These are phyloP conservation scores for Bombylius major DNA, from an alignment of 2,888 invertebrate genomes.

Conservation along the genomic window DNA sequence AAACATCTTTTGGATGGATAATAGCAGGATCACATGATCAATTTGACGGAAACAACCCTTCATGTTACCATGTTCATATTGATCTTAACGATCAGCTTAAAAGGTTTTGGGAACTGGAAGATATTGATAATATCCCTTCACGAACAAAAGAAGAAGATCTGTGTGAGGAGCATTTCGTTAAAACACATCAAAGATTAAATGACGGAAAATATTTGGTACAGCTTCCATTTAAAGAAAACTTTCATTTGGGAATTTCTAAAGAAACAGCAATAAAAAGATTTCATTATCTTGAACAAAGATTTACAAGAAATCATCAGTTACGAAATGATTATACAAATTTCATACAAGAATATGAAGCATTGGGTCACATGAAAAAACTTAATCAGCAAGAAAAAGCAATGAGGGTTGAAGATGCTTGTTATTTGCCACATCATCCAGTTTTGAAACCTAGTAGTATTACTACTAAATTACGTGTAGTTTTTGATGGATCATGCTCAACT, in stretches of 20 bases:
- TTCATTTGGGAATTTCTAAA: not conserved
- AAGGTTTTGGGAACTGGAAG: not conserved
- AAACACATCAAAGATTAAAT: not conserved
- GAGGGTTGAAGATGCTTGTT: not conserved
- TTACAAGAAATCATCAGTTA: not conserved
- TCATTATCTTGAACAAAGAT: not conserved
- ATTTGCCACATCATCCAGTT: constrained; percentile 4
- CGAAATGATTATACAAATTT: constrained; percentile 11
- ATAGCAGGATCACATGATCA: not conserved
- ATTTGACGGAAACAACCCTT: not conserved
- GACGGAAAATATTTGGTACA: not conserved
- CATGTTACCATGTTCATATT: not conserved
- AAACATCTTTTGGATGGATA: not conserved
- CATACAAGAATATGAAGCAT: constrained; percentile 14
- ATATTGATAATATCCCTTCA: not conserved
- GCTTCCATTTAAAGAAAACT: not conserved
- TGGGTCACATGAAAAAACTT: constrained; percentile 15
- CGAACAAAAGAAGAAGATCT: not conserved
- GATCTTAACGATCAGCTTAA: too few relatives aligned
- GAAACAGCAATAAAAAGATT: not conserved
- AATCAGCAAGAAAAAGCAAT: not conserved
- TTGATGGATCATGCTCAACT: constrained; percentile 1
- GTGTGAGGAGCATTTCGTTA: not conserved
- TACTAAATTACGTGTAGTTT: constrained; percentile 3
- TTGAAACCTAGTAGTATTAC: not conserved